Evolutionary conservation across 2,113 vertebrate species (phyloP), one percentile per base, ranked within the genome.

Genomic region (Chionodraco myersi): DNA sequence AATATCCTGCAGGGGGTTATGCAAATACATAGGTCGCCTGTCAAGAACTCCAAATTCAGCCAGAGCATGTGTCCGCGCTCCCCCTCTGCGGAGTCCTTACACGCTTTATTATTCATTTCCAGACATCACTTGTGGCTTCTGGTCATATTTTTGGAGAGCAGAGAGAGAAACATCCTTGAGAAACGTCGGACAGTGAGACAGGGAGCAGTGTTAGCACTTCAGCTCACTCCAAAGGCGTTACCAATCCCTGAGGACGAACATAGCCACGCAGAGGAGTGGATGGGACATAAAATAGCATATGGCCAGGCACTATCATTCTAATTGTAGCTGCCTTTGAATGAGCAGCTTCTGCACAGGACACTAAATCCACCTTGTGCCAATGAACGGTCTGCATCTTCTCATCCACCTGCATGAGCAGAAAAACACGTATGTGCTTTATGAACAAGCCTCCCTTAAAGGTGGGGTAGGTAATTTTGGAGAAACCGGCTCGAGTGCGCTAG

Each of bases 251-350:
- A 0, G 14, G 84, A 75, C 57, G 14, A 61, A 71, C 71, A 10
- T 21, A 68, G 70, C 41, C 49, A 69, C 75, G 54, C 84, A n/a
- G 77, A 84, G 82, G 57, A 26, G n/a, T 5, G 51, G 54, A 59
- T 16, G 36, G 79, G 68, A 85, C 14, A 71, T 48, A 54, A 70
- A 81, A 57, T 9, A 82, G 72, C 84, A 88, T 80, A 81, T 88
- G 90, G 79, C 54, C 48, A 4, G 41, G 14, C 64, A 3, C 77
- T 83, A 82, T 89, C 87, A 3, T 68, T 76, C 69, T 83, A 85
- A 85, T 68, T 77, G 86, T 86, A 88, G 84, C 86, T 79, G 84
- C 64, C 72, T 83, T 66, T 63, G 79, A 87, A 61, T 74, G 85
- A 82, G 54, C 48, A 69, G 23, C 61, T 53, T 71, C 74, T 0